These are phyloP conservation scores for Drosophila ogumai DNA, from an alignment of 1,140 invertebrate genomes.

Conservation along the genomic window DNA sequence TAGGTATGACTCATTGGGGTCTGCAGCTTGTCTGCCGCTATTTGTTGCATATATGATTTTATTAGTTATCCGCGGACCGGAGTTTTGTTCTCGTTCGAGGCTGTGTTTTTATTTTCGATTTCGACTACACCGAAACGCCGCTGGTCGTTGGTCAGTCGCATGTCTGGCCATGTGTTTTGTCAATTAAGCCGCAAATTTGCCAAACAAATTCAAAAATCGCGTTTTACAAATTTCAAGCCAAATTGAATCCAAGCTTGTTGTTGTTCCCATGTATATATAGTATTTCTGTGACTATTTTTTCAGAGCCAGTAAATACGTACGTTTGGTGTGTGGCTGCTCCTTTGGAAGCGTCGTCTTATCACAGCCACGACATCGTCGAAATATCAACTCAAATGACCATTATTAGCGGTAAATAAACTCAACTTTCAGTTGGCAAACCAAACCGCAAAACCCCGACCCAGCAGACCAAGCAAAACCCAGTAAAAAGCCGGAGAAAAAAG, in stretches of 20 bases:
- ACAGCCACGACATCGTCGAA: conserved; percentile 70
- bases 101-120: conserved; percentile 19
- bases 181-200: conserved; percentile 82
- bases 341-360: conserved; percentile 53
- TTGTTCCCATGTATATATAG: conserved; percentile 29
- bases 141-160: conserved; percentile 66
- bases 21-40: conserved; percentile 72
- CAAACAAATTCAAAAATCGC: conserved; percentile 80
- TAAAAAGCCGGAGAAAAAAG: conserved; percentile 10
- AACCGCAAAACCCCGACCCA: conserved; percentile 36
- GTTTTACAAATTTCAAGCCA: conserved; percentile 69
- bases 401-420: conserved; percentile 83
- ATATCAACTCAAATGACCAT: conserved; percentile 79
- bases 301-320: neutral
- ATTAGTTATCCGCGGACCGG: conserved; percentile 63
- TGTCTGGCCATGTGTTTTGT: conserved; percentile 72
- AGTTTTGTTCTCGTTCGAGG: conserved; percentile 47
- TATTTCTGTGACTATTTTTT: conserved; percentile 5
- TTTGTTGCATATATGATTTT: conserved; percentile 83
- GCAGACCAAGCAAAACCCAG: conserved; percentile 9
- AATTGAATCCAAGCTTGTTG: conserved; percentile 50
- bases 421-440: conserved; percentile 43
- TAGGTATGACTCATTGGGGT: conserved; percentile 74
- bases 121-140: conserved; percentile 62
- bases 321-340: conserved; percentile 7